Percentiles rank a stretch among this genome's conserved stretches.
These are phyloP conservation scores for Helicolenus hilgendorfi DNA, from an alignment of 2,797 vertebrate species.

Conservation along the genomic window DNA sequence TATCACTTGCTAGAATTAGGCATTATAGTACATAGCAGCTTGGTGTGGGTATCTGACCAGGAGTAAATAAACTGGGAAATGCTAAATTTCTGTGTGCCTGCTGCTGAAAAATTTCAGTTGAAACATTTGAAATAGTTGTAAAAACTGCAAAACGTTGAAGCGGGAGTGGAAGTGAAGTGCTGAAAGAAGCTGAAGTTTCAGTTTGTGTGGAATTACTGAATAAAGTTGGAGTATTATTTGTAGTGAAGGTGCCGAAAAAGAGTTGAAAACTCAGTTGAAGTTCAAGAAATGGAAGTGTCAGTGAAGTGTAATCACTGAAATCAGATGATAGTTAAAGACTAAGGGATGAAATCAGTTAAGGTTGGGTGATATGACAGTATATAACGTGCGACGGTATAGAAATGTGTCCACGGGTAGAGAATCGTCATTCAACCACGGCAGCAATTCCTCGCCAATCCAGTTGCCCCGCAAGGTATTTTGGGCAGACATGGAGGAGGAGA, in stretches of 20 bases:
- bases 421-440: accelerated
- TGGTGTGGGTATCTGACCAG: neutral
- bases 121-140: neutral
- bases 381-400: no score
- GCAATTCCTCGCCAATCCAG: no score
- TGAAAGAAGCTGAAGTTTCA: neutral
- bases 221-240: neutral
- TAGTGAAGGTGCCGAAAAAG: no score
- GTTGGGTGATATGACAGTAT: no score
- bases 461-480: no score
- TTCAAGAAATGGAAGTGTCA: no score
- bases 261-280: no score
- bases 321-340: neutral
- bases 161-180: neutral
- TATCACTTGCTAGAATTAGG: neutral
- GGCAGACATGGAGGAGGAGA: no score
- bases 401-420: no score
- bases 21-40: neutral
- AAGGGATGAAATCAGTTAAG: neutral
- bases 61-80: neutral
- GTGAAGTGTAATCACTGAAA: neutral
- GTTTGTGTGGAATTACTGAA: neutral
- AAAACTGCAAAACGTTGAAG: neutral
- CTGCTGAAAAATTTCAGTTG: neutral
- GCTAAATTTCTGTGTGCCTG: neutral